Conservation (phyloP, 1,140 invertebrate genomes). For the Holcopasites calliopsidis region DNA sequence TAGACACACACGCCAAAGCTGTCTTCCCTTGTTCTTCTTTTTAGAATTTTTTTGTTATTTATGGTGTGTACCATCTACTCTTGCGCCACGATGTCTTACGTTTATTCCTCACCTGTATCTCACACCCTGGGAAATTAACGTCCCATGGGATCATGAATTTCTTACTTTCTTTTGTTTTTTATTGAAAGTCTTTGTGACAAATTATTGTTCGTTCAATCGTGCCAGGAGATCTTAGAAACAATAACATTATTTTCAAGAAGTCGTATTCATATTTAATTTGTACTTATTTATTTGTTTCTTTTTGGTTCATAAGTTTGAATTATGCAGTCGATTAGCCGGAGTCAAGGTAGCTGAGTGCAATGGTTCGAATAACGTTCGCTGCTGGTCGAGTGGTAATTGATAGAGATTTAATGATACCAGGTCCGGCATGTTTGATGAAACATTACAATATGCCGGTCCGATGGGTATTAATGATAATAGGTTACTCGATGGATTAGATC, state of each 20-base stretch:
- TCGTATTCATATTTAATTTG: too few species aligned
- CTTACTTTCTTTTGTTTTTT: not conserved
- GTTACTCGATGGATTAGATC: slow-evolving; percentile 9
- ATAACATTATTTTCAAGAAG: too few species aligned
- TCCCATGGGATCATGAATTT: not conserved
- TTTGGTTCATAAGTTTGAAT: not conserved
- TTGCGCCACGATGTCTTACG: too few species aligned
- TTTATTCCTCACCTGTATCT: slow-evolving; percentile 26
- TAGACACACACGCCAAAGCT: slow-evolving; percentile 23
- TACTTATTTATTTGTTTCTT: too few species aligned
- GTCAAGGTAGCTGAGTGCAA: not conserved
- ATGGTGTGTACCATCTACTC: slow-evolving; percentile 3
- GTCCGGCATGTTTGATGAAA: slow-evolving; percentile 2
- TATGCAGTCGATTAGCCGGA: not conserved
- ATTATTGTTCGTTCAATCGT: slow-evolving; percentile 19
- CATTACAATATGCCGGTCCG: slow-evolving; percentile 11
- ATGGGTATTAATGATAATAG: slow-evolving; percentile 24
- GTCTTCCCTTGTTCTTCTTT: not conserved
- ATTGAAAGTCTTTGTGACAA: not conserved
- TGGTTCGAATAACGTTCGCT: not conserved
- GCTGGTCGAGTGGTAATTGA: slow-evolving; percentile 5
- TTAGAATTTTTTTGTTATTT: slow-evolving; percentile 14
- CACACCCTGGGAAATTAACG: slow-evolving; percentile 26
- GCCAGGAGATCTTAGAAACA: not conserved
- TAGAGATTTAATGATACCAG: slow-evolving; percentile 19